Base-by-base conservation (phyloP, 2,888 invertebrate genomes). In the Xanthostigma xanthostigma region DNA sequence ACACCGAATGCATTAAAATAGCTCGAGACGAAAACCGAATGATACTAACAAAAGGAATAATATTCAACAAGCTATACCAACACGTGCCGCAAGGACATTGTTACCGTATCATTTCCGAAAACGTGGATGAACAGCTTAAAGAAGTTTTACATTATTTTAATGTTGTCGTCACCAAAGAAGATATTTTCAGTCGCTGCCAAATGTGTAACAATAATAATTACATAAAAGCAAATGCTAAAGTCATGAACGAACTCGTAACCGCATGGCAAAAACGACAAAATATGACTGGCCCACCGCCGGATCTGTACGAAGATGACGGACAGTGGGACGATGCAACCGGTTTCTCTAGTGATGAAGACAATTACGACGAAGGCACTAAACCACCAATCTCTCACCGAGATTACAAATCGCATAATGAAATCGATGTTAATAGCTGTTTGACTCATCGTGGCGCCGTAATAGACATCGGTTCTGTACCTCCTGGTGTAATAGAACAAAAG, bases 161-260 rank as follows among this genome's bases (percentile, higher is more conserved):
- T 60, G 70, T 89, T 49, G 61, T 63, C 41, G 70, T 87, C 44
- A 73, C 70, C 35, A 71, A 75, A 60, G 71, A 70, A 51, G 75
- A 87, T 64, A 73, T 87, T 52, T 79, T 84, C 58, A 81, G 75
- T 57, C 71, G 84, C 56, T 90, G 90, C 65, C 75, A 79, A 65
- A 56, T 59, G n/a, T 76, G 76, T 56, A 76, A 76, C 56, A 59
- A 62, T 17, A 65, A 66, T 45, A 66, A 65, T 51, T 75, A 73
- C 53, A 62, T 67, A 4, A 64, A 66, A 57, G 59, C 72, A 12
- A 59, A 68, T 2, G 64, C 61, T 48, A 59, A 64, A 0, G 63
- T 67, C 9, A 70, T 74, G 66, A 51, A 60, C 12, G 57, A 61
- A 10, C 55, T 71, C 34, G 56, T 57, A 56, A 42, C 59, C 59